Evolutionary conservation across 2,888 invertebrate genomes (phyloP), one percentile per base, ranked within the genome.

Genomic region (Euzophera pinguis): DNA sequence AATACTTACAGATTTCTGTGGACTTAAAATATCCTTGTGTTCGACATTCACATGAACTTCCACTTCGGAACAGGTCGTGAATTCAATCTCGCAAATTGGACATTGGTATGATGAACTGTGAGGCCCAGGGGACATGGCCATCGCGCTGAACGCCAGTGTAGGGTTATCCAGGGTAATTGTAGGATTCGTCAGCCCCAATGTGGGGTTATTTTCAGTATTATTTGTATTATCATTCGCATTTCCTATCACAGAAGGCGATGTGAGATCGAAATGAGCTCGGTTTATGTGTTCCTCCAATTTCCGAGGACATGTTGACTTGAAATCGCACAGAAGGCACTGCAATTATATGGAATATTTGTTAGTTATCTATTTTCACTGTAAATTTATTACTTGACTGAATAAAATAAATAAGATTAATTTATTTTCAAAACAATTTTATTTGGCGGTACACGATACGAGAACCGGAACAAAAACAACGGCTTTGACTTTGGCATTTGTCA

Each of bases 11-110:
- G 78, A 64, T 71, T 87, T 86, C 63, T 88, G 89, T 0, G 94
- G 95, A 77, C 95, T 95, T 53, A 95, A 85, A 63, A 96, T 94
- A 84, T 96, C 96, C 69, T 93, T 92, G 75, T 97, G 96, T 68
- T 95, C 96, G 53, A 95, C 94, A 83, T 96, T 96, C 0, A 97
- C 96, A 73, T 97, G 97, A 48, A 96, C 82, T 79, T 96, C 96
- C 49, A 97, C 92, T 74, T 96, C 95, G 1, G 94, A 92, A n/a
- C 93, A 93, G 63, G 93, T 93, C 45, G 92, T 91, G 72, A 95
- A 95, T 47, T 93, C 92, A 61, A 92, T 92, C 55, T 93, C 92
- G 81, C 97, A 97, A 42, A 97, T 91, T 0, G 97, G 96, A 73
- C 97, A 97, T 60, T 94, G 93, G 65, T 93, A 95, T 8, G 91